phyloP scores from a whole-genome alignment of 2,888 invertebrate species.

The Nemoura dubitans region DNA sequence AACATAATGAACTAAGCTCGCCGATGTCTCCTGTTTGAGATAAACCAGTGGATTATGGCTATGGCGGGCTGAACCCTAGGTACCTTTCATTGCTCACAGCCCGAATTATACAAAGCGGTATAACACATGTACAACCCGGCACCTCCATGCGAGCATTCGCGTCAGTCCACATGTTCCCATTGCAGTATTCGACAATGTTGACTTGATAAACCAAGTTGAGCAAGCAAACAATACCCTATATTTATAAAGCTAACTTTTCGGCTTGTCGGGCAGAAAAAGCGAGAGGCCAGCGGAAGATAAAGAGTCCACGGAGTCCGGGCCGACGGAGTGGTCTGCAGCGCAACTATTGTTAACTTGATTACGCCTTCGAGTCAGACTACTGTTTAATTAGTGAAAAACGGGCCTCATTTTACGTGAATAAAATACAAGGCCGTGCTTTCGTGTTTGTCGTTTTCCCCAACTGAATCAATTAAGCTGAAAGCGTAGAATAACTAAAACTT shows the following conservation, averaged over 20 bases:
- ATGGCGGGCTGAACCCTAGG: neutral
- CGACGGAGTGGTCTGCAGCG: neutral
- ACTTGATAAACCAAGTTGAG: neutral
- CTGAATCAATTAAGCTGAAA: neutral
- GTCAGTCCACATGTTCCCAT: neutral
- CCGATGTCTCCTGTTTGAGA: neutral
- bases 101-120: neutral
- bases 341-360: slow-evolving; percentile 12
- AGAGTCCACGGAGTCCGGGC: neutral
- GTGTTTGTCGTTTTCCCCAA: neutral
- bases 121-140: too few species aligned
- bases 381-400: neutral
- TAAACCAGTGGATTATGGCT: neutral
- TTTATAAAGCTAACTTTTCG: neutral
- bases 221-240: neutral
- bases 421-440: neutral
- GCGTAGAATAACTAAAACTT: neutral
- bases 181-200: too few species aligned
- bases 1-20: neutral
- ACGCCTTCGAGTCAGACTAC: neutral
- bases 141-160: neutral
- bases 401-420: neutral
- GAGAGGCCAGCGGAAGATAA: neutral
- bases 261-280: neutral
- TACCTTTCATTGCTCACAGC: neutral